These are phyloP conservation scores for Esox masquinongy DNA, from an alignment of 2,797 vertebrate species.

Conservation along the genomic window DNA sequence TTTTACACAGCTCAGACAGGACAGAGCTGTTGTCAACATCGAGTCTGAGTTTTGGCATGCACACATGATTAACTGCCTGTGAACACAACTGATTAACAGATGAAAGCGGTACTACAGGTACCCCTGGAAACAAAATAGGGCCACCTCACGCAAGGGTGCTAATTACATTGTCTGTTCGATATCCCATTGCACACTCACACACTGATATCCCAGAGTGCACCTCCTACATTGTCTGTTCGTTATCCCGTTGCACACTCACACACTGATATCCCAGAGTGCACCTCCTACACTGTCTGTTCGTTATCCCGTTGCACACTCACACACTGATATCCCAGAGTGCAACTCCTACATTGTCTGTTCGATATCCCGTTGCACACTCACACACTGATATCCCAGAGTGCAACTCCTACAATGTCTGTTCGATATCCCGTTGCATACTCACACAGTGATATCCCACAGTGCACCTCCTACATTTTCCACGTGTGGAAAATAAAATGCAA, in stretches of 20 bases:
- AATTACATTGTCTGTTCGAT: slow-evolving; percentile 40
- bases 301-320: slow-evolving; percentile 16
- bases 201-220: background rate
- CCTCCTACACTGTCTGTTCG: slow-evolving; percentile 23
- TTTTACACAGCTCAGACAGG: slow-evolving; percentile 53
- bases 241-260: slow-evolving; percentile 17
- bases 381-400: background rate
- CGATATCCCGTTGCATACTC: too few relatives aligned
- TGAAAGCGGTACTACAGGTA: slow-evolving; percentile 67
- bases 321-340: background rate
- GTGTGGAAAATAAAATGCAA: background rate
- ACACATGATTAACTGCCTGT: slow-evolving; percentile 70
- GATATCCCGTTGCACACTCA: slow-evolving; percentile 17
- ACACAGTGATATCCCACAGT: too few relatives aligned
- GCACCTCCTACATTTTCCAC: background rate
- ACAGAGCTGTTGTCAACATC: slow-evolving; percentile 26
- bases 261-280: background rate
- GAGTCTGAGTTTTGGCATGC: slow-evolving; percentile 63
- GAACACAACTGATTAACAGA: slow-evolving; percentile 71
- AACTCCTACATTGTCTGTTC: slow-evolving; percentile 22
- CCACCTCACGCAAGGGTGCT: slow-evolving; percentile 61
- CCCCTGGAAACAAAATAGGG: slow-evolving; percentile 53
- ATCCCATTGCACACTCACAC: slow-evolving; percentile 14
- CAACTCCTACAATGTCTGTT: too few relatives aligned
- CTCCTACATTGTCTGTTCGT: slow-evolving; percentile 10